Conservation (phyloP, 1,140 invertebrate species). For the Drosophila mayri region DNA sequence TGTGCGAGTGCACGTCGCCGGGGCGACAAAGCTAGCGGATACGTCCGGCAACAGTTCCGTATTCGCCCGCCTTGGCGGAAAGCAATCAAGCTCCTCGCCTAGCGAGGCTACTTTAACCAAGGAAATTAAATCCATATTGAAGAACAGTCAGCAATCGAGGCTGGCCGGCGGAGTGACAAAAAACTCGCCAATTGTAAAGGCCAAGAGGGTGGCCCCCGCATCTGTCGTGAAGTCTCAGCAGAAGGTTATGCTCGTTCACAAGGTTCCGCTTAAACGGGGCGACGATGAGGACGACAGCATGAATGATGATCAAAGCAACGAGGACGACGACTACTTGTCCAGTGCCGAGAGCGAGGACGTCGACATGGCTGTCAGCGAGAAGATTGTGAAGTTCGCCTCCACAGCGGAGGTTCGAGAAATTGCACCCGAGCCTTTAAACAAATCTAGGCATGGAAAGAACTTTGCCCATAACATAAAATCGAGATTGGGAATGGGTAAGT, state of each 20-base stretch:
- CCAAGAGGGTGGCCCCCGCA: conserved; percentile 56
- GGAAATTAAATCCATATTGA: conserved; percentile 81
- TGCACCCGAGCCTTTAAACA: conserved; percentile 53
- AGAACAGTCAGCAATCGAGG: conserved; percentile 61
- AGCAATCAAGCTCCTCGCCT: conserved; percentile 26
- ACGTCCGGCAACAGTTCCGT: conserved; percentile 66
- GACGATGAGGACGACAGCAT: conserved; percentile 70
- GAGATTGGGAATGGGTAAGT: conserved; percentile 71
- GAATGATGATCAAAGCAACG: conserved; percentile 44
- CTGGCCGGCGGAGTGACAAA: conserved; percentile 27
- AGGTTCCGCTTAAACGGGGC: conserved; percentile 75
- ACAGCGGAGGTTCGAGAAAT: conserved; percentile 83
- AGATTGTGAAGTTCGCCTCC: conserved; percentile 81
- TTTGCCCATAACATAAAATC: conserved; percentile 73
- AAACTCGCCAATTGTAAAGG: conserved; percentile 73
- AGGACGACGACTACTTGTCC: conserved; percentile 33
- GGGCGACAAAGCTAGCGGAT: conserved; percentile 30
- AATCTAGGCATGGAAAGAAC: conserved; percentile 48
- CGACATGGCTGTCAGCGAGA: conserved; percentile 58
- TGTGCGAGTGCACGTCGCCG: conserved; percentile 59
- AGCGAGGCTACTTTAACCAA: conserved; percentile 48
- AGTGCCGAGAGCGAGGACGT: conserved; percentile 43
- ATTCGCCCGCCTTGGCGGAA: conserved; percentile 78
- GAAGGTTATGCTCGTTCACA: conserved; percentile 82
- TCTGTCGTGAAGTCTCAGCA: conserved; percentile 51